These are phyloP conservation scores for Lophius americanus DNA, from an alignment of 2,797 vertebrate genomes.

Conservation along the genomic window DNA sequence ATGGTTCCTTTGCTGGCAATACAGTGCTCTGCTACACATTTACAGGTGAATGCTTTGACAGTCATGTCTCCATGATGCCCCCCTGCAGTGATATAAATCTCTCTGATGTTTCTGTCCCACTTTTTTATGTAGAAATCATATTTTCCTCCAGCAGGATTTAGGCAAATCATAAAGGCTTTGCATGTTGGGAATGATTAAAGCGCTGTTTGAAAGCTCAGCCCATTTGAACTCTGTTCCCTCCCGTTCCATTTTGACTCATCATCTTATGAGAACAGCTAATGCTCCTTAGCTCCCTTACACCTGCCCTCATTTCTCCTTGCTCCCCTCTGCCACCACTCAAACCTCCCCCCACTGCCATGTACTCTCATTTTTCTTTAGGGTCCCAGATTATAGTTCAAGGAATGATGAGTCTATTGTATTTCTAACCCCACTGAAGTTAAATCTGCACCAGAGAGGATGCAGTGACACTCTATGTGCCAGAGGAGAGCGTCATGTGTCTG, in stretches of 20 bases:
- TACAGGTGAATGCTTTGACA: neutral
- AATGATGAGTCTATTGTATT: constrained; percentile 67
- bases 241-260: constrained; percentile 65
- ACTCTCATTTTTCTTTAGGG: constrained; percentile 52
- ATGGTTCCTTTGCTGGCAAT: neutral
- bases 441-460: constrained; percentile 42
- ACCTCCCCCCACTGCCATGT: neutral
- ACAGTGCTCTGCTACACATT: neutral
- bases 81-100: constrained; percentile 17
- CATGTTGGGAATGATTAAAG: constrained; percentile 68
- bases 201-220: constrained; percentile 63
- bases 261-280: constrained; percentile 60
- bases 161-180: constrained; percentile 54
- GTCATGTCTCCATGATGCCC: constrained; percentile 15
- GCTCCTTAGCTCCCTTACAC: constrained; percentile 66
- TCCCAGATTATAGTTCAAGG: constrained; percentile 61
- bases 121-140: constrained; percentile 52
- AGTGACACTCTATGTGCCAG: constrained; percentile 17
- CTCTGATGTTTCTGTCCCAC: constrained; percentile 30
- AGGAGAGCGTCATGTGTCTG: constrained; percentile 38
- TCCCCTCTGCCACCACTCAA: constrained; percentile 16
- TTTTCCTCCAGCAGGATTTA: constrained; percentile 54
- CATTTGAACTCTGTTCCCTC: constrained; percentile 73
- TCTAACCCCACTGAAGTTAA: constrained; percentile 60
- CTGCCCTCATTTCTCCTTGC: constrained; percentile 56